A percentile compares a stretch with the other conserved stretches of the same genome.
These are phyloP conservation scores for Synergus umbraculus DNA, from an alignment of 2,888 invertebrate genomes.

Conservation along the genomic window DNA sequence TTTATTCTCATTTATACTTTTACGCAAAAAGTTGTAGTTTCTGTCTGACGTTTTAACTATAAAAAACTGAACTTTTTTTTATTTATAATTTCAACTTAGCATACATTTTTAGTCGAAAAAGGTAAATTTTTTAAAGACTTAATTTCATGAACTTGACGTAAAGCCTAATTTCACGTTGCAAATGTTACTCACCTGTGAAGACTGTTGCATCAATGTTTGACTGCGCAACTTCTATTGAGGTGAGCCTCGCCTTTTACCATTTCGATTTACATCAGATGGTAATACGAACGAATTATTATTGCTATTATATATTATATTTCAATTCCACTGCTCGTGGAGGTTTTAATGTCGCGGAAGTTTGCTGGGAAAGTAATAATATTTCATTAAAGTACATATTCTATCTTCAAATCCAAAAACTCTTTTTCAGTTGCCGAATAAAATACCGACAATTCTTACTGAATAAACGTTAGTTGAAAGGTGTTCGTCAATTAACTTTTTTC, in stretches of 20 bases:
- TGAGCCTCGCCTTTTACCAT: constrained; percentile 40
- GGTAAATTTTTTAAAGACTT: not conserved
- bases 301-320: constrained; percentile 25
- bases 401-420: not conserved
- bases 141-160: constrained; percentile 28
- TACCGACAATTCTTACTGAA: not conserved
- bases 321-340: not conserved
- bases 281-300: constrained; percentile 36
- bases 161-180: constrained; percentile 5
- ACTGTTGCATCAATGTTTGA: constrained; percentile 38
- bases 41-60: too few relatives aligned
- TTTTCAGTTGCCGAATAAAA: not conserved
- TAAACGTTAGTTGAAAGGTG: not conserved
- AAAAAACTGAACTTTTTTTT: too few relatives aligned
- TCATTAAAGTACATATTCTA: constrained; percentile 8
- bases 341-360: constrained; percentile 21
- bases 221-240: constrained; percentile 34
- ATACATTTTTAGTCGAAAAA: too few relatives aligned
- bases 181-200: constrained; percentile 39
- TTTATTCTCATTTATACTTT: too few relatives aligned
- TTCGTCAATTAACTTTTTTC: not conserved
- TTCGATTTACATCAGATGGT: constrained; percentile 36
- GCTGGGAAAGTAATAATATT: constrained; percentile 2
- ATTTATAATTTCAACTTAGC: too few relatives aligned
- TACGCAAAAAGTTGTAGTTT: too few relatives aligned